Evolutionary conservation across 2,797 vertebrate genomes (phyloP).

Genomic region (Melanotaenia maccullochi): DNA sequence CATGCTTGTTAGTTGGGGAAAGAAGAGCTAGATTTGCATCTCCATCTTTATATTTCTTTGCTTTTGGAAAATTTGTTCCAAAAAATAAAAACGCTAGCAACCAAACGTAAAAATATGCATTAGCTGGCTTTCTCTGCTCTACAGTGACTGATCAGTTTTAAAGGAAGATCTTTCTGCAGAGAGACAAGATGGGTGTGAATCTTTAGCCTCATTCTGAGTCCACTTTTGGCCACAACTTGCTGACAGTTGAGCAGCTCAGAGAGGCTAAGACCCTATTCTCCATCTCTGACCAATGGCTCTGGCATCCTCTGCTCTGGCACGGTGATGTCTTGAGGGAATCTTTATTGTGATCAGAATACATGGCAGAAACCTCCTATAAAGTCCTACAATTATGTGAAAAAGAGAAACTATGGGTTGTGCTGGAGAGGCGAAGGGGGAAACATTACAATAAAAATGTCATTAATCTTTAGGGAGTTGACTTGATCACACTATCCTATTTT

Average conservation of each 20-base stretch:
- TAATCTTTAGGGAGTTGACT: conserved; percentile 61
- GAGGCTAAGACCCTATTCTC: conserved; percentile 71
- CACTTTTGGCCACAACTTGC: conserved; percentile 75
- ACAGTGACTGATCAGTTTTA: conserved; percentile 45
- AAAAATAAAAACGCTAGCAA: neutral
- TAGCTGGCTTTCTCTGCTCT: conserved; percentile 32
- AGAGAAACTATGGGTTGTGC: conserved; percentile 47
- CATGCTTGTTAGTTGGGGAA: conserved; percentile 10
- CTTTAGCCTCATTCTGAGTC: conserved; percentile 67
- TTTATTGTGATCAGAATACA: conserved; percentile 76
- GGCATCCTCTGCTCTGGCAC: conserved; percentile 81
- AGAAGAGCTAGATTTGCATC: conserved; percentile 19
- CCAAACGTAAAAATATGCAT: conserved; percentile 5
- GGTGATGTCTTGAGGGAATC: conserved; percentile 70
- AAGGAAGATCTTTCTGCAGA: conserved; percentile 59
- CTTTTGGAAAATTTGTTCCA: neutral
- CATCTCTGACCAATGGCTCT: conserved; percentile 82
- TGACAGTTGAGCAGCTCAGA: conserved; percentile 75
- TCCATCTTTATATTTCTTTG: conserved; percentile 14
- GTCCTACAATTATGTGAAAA: conserved; percentile 71
- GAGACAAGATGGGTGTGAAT: conserved; percentile 76
- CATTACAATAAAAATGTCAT: conserved; percentile 68
- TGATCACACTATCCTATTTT: conserved; percentile 56
- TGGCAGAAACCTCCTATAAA: conserved; percentile 77
- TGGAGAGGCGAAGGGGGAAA: conserved; percentile 48